phyloP scores from a whole-genome alignment of 2,797 vertebrate genomes.

The Pyrocephalus nanus region DNA sequence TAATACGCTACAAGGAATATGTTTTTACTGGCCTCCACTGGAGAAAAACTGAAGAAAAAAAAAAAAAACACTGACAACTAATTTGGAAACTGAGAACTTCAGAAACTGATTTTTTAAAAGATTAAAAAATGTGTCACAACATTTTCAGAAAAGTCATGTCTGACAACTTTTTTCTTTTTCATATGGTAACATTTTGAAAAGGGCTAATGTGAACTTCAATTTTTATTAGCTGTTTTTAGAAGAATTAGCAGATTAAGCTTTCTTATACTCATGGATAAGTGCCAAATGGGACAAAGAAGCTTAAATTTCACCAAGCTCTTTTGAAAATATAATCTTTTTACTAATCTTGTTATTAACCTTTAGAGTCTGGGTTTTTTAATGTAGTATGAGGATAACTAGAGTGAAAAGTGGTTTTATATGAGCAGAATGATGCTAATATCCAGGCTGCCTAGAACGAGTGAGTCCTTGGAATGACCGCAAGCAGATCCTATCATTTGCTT shows the following conservation, averaged over 20 bases:
- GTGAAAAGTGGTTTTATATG: neutral
- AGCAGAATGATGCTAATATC: neutral
- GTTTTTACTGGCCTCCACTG: neutral
- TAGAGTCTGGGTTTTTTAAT: neutral
- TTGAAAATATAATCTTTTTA: neutral
- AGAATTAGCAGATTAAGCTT: slow-evolving; percentile 11
- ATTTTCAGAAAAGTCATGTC: neutral
- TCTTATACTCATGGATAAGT: neutral
- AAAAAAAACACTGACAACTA: neutral
- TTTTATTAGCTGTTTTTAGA: neutral
- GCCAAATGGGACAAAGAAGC: slow-evolving; percentile 3
- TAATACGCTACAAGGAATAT: neutral
- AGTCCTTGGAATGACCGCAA: neutral
- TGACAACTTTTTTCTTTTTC: neutral
- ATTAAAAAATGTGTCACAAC: neutral
- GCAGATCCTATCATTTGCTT: neutral
- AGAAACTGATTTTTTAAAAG: neutral
- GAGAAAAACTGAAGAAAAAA: neutral
- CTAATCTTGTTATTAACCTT: neutral
- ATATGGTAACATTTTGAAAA: slow-evolving; percentile 9
- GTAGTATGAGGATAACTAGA: neutral
- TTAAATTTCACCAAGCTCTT: slow-evolving; percentile 13
- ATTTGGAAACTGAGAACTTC: neutral
- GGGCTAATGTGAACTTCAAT: neutral
- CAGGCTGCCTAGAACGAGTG: neutral